phyloP scores from a whole-genome alignment of 2,888 invertebrate genomes.

The Vanessa cardui region DNA sequence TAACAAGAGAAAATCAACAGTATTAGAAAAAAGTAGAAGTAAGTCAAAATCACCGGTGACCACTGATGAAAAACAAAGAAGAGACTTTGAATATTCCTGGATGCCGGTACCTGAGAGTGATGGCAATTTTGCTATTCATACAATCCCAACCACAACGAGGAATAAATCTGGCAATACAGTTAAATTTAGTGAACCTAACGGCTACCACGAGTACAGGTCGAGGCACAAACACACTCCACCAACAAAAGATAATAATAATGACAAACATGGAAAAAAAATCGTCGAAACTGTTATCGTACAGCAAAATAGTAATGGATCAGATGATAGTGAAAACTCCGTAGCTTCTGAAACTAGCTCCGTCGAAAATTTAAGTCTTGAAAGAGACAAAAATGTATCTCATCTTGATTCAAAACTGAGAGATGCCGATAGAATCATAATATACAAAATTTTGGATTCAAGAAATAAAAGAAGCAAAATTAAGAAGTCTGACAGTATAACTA shows the following conservation, averaged over 20 bases:
- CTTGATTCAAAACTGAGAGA: conserved; percentile 54
- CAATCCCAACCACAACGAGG: conserved; percentile 60
- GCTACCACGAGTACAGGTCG: conserved; percentile 75
- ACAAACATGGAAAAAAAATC: conserved; percentile 44
- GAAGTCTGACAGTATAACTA: neutral
- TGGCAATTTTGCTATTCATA: conserved; percentile 64
- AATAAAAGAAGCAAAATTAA: conserved; percentile 44
- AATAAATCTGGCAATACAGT: conserved; percentile 62
- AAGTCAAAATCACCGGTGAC: conserved; percentile 54
- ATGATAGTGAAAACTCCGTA: conserved; percentile 49
- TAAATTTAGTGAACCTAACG: conserved; percentile 69
- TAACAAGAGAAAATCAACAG: conserved; percentile 41
- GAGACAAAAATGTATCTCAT: conserved; percentile 35
- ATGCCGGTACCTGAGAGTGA: conserved; percentile 77
- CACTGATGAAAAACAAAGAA: conserved; percentile 46
- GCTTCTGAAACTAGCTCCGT: conserved; percentile 60
- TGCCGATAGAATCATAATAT: conserved; percentile 71
- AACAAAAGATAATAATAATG: conserved; percentile 59
- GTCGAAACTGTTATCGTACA: conserved; percentile 56
- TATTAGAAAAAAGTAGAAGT: conserved; percentile 32
- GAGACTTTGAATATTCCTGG: conserved; percentile 73
- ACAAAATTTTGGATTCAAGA: conserved; percentile 68
- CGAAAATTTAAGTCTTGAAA: conserved; percentile 49
- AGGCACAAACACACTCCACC: conserved; percentile 76
- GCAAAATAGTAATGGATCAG: conserved; percentile 48